Base-by-base conservation (phyloP, 2,797 vertebrate species). In the Aselliscus stoliczkanus region DNA sequence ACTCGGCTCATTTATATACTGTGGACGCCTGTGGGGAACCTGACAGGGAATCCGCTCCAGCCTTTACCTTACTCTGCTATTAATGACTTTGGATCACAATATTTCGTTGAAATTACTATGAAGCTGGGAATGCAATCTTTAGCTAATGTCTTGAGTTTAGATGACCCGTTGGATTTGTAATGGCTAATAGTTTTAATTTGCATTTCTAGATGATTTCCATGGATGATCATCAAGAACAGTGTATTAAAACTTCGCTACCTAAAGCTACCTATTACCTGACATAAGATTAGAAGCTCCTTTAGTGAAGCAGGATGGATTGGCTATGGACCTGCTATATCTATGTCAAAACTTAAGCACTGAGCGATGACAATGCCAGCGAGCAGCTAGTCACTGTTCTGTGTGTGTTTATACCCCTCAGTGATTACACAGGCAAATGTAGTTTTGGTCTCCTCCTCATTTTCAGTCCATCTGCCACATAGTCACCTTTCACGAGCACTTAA, bases 401-500 rank as follows among this genome's bases (percentile, higher is more conserved):
- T 60, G 52, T 88, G 56, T 58, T 85, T 80, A n/a, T 20, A 1
- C 1, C 18, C 8, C 4, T n/a, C 29, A 37, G 23, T 29, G 69
- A 73, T 62, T 80, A 87, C 72, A 29, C 1, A 91, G 65, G 73
- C 12, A 54, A 90, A 70, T 77, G 20, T 18, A n/a, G 21, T 44
- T 47, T 85, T 14, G 69, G 69, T 8, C 5, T 18, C 60, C 1
- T 44, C 37, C 25, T n/a, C 13, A 4, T 75, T 75, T 52, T 47
- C n/a, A 52, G 52, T 44, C 58, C 62, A 60, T 79, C 80, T 84
- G 70, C 60, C 88, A 81, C 79, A 69, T 44, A 31, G 1, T 95
- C 85, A 94, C 77, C 94, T 96, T 96, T 96, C 88, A 96, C 82
- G 82, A 96, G 79, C 90, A 96, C 94, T 94, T 95, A 96, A 93